Conservation (phyloP, 1,140 invertebrate species). For the Platyscapa corneri region DNA sequence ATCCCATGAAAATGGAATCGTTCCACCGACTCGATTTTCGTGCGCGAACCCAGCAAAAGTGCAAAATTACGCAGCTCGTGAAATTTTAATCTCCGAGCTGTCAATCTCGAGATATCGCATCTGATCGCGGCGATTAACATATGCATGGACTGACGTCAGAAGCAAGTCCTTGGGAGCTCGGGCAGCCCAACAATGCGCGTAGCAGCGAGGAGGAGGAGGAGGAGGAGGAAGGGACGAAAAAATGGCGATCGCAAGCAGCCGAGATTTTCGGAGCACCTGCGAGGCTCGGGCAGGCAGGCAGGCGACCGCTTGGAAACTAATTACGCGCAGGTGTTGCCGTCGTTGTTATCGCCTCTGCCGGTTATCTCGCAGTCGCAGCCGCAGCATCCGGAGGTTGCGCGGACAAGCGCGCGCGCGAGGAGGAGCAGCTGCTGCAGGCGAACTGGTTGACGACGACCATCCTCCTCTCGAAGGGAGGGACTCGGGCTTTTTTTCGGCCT, state of each 20-base stretch:
- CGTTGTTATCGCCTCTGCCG: slow-evolving; percentile 6
- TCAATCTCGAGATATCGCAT: neutral
- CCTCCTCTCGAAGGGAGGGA: neutral
- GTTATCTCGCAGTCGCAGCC: neutral
- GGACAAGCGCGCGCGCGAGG: neutral
- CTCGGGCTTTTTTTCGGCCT: slow-evolving; percentile 1
- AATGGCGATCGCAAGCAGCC: no score
- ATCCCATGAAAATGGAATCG: neutral
- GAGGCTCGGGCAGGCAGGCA: neutral
- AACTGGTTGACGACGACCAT: slow-evolving; percentile 11
- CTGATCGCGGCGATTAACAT: neutral
- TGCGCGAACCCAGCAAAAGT: neutral
- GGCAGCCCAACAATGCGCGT: neutral
- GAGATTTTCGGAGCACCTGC: neutral
- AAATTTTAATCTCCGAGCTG: slow-evolving; percentile 6
- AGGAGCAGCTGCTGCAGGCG: neutral
- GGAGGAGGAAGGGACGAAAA: no score
- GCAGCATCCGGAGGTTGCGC: neutral
- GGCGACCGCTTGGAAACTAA: slow-evolving; percentile 5
- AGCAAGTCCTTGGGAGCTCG: no score
- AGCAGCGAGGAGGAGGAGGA: no score
- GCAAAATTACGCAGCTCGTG: neutral
- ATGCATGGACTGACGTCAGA: neutral
- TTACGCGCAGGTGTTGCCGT: slow-evolving; percentile 34
- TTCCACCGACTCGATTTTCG: slow-evolving; percentile 2